phyloP scores from a whole-genome alignment of 2,888 invertebrate species.

The Trachelus troglodyta region DNA sequence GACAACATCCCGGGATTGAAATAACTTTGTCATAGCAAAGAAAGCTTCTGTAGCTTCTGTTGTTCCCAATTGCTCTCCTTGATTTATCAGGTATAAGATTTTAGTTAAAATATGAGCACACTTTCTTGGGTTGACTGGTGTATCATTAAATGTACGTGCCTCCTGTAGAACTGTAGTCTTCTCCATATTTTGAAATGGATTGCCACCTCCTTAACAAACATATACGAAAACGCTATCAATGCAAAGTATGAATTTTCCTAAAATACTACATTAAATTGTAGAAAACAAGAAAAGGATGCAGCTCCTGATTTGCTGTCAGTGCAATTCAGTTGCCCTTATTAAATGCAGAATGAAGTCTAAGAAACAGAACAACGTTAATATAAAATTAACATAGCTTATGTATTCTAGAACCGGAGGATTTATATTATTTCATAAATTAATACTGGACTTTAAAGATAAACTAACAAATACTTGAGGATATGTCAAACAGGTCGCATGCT shows the following conservation, averaged over 20 bases:
- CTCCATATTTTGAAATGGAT: constrained; percentile 92
- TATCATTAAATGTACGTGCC: constrained; percentile 97
- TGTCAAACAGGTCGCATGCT: not conserved
- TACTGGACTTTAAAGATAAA: not conserved
- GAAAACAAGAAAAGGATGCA: not conserved
- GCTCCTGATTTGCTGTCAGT: not conserved
- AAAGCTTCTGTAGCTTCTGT: constrained; percentile 99
- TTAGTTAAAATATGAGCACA: constrained; percentile 96
- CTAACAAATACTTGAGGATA: not conserved
- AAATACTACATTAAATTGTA: not conserved
- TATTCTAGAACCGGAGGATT: not conserved
- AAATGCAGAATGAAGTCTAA: not conserved
- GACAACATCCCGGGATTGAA: constrained; percentile 96
- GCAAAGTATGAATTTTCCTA: not conserved
- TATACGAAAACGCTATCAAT: not conserved
- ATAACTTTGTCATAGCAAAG: constrained; percentile 99
- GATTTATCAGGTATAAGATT: constrained; percentile 94
- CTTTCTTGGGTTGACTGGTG: constrained; percentile 96
- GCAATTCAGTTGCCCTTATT: not conserved
- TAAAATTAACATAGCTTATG: not conserved
- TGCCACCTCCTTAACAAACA: constrained; percentile 73
- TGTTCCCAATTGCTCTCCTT: constrained; percentile 91
- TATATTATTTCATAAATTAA: not conserved
- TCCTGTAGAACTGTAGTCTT: constrained; percentile 98
- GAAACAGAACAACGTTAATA: not conserved